Conservation (phyloP, 2,113 vertebrate genomes). For the Mola mola region DNA sequence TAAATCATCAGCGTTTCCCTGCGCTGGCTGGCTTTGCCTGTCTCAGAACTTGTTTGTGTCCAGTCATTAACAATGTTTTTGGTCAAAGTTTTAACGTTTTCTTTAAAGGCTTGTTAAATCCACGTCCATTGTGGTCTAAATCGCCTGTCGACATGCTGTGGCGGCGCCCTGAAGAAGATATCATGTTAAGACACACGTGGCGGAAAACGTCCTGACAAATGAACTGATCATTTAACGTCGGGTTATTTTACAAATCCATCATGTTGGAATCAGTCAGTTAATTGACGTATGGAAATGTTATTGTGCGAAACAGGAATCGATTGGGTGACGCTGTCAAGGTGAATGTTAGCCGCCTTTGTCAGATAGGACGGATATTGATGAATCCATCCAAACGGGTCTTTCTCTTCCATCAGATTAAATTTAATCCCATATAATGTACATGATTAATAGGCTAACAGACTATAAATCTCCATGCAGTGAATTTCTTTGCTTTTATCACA, state of each 20-base stretch:
- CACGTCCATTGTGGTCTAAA: background rate
- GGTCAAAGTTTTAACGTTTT: background rate
- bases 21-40: background rate
- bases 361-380: background rate
- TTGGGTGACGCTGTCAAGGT: no score
- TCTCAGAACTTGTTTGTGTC: no score
- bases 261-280: background rate
- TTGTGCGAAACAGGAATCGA: background rate
- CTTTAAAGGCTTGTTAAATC: slow-evolving; percentile 13
- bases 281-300: background rate
- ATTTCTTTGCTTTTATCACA: slow-evolving; percentile 5
- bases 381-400: background rate
- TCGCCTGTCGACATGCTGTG: background rate
- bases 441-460: no score
- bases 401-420: background rate
- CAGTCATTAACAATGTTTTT: background rate
- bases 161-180: background rate
- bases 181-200: background rate
- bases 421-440: background rate
- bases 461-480: no score
- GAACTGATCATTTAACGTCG: background rate
- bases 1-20: background rate
- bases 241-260: slow-evolving; percentile 2
- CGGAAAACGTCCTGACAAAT: background rate
- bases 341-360: background rate